Percentiles rank a stretch among this genome's conserved stretches.
These are phyloP conservation scores for Zoanthus gigantus DNA, from an alignment of 92 coral and sea anemone species.

Conservation along the genomic window DNA sequence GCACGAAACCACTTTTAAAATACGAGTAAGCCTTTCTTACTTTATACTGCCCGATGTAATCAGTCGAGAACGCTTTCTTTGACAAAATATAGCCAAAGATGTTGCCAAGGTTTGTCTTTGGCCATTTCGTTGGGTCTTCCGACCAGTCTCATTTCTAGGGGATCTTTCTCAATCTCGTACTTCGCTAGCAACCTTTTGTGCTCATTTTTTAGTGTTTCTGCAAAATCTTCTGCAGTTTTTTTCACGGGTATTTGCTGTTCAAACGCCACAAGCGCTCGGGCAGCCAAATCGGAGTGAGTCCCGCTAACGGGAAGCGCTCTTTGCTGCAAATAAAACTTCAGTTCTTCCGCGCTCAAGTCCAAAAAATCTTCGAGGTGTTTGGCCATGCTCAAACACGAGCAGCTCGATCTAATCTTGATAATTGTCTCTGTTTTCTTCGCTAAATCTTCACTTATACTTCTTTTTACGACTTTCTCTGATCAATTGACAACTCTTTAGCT, in stretches of 20 bases:
- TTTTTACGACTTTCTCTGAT: too few species aligned
- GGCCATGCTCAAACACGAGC: slow-evolving; percentile 25
- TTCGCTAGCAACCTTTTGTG: slow-evolving; percentile 29
- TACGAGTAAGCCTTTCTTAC: slow-evolving; percentile 52
- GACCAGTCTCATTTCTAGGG: slow-evolving; percentile 48
- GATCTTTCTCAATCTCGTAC: slow-evolving; percentile 40
- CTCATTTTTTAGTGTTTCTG: slow-evolving; percentile 41
- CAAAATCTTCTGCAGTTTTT: slow-evolving; percentile 47
- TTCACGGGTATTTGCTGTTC: slow-evolving; percentile 46
- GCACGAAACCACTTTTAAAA: slow-evolving; percentile 60
- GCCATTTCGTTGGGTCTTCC: slow-evolving; percentile 58
- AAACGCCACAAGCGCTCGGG: slow-evolving; percentile 64
- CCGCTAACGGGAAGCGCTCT: slow-evolving; percentile 16
- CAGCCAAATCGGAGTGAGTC: slow-evolving; percentile 55
- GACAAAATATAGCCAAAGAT: slow-evolving; percentile 52
- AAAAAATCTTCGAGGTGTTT: slow-evolving; percentile 19
- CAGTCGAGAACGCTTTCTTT: slow-evolving; percentile 55
- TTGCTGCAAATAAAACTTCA: slow-evolving; percentile 27
- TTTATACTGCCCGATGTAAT: slow-evolving; percentile 53
- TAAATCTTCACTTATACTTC: slow-evolving; percentile 2
- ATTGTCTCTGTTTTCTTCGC: slow-evolving; percentile 17
- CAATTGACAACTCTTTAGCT: too few species aligned
- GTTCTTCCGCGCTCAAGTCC: slow-evolving; percentile 9
- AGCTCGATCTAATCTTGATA: slow-evolving; percentile 8
- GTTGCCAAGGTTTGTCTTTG: slow-evolving; percentile 40